Base-by-base conservation (phyloP, 37 sponge, comb jelly and placozoan genomes). In the Eunapius fragilis region DNA sequence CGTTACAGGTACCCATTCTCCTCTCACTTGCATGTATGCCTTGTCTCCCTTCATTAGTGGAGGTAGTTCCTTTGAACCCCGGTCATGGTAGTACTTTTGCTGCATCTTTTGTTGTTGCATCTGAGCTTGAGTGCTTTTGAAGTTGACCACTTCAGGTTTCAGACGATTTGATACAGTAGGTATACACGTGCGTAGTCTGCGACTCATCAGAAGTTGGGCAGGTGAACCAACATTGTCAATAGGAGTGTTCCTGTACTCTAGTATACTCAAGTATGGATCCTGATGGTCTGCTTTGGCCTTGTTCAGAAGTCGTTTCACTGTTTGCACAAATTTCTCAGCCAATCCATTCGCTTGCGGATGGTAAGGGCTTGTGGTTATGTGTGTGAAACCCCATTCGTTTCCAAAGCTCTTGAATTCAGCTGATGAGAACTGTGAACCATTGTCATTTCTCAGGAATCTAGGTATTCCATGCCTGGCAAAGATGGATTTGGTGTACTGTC, bases 241-340 rank as follows among this genome's bases (percentile, higher is more conserved):
- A 2, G 92, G 85, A 19, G 89, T 88, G 19, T 70, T 25, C 72
- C 89, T 68, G 72, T 92, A 83, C 1, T 84, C 72, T n/a, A 91
- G 49, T 47, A 91, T 26, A 71, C 80, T 84, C 23, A 80, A 37
- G n/a, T n/a, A n/a, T n/a, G n/a, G n/a, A n/a, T n/a, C n/a, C n/a
- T n/a, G n/a, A n/a, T n/a, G n/a, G n/a, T n/a, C n/a, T n/a, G n/a
- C n/a, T n/a, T n/a, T n/a, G n/a, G n/a, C n/a, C n/a, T n/a, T n/a
- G n/a, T n/a, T n/a, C n/a, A n/a, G n/a, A n/a, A n/a, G n/a, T n/a
- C n/a, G n/a, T n/a, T n/a, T n/a, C n/a, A n/a, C n/a, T n/a, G n/a
- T n/a, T n/a, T n/a, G n/a, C n/a, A n/a, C n/a, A n/a, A n/a, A n/a
- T n/a, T n/a, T n/a, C n/a, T n/a, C n/a, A n/a, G n/a, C n/a, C n/a